Conservation (phyloP, 2,888 invertebrate genomes). For the Mamestra brassicae region DNA sequence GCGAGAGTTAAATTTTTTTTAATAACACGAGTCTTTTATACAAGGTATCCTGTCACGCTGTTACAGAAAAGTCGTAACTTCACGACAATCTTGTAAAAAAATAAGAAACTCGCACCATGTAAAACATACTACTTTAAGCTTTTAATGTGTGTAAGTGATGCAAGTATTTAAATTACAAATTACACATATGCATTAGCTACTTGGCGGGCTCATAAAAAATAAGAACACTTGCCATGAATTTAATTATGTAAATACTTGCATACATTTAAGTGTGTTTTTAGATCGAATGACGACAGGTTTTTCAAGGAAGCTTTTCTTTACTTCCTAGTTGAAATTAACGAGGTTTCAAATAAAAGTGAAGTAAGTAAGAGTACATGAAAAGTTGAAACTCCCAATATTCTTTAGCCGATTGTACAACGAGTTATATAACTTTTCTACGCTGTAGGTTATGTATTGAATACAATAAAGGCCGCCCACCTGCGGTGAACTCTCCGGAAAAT, state of each 20-base stretch:
- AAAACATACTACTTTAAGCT: conserved; percentile 17
- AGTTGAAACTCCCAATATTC: neutral
- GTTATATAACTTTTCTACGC: conserved; percentile 24
- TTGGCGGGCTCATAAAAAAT: conserved; percentile 6
- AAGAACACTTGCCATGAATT: conserved; percentile 22
- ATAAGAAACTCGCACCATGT: neutral
- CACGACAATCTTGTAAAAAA: conserved; percentile 19
- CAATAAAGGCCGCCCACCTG: conserved; percentile 40
- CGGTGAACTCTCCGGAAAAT: conserved; percentile 21
- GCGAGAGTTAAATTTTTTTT: neutral
- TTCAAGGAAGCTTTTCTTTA: neutral
- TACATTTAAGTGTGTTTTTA: neutral
- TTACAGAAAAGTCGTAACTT: conserved; percentile 15
- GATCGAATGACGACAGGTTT: neutral
- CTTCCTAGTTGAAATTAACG: neutral
- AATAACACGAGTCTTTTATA: conserved; percentile 4
- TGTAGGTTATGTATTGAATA: conserved; percentile 20
- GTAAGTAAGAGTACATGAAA: neutral
- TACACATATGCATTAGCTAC: conserved; percentile 33
- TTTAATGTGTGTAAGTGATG: conserved; percentile 29
- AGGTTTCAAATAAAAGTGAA: neutral
- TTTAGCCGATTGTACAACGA: conserved; percentile 1
- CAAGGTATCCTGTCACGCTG: neutral
- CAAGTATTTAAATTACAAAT: conserved; percentile 41
- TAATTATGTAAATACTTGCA: neutral